A percentile compares a stretch with the other conserved stretches of the same genome.
These are phyloP conservation scores for Thecocarcelia acutangulata DNA, from an alignment of 2,888 invertebrate genomes.

Conservation along the genomic window DNA sequence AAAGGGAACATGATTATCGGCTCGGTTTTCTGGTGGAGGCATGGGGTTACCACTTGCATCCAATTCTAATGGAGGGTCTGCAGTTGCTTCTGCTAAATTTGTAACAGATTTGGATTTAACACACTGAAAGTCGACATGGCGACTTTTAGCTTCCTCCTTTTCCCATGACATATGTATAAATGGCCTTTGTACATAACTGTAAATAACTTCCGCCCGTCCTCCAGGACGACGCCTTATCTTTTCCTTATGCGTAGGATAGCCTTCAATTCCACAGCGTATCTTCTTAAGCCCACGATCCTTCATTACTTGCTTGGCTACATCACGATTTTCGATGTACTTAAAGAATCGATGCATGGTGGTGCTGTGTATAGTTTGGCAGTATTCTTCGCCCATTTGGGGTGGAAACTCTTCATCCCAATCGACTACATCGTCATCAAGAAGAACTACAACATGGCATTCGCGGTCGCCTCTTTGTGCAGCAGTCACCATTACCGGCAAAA, in stretches of 20 bases:
- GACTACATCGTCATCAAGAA: conserved; percentile 96
- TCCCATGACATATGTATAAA: conserved; percentile 98
- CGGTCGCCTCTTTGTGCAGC: conserved; percentile 96
- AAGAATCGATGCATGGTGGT: conserved; percentile 98
- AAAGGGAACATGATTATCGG: conserved; percentile 69
- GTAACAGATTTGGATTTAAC: conserved; percentile 99
- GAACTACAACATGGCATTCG: conserved; percentile 98
- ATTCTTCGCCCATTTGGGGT: conserved; percentile 99
- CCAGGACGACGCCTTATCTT: conserved; percentile 98
- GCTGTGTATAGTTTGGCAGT: conserved; percentile 97
- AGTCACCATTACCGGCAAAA: conserved; percentile 97
- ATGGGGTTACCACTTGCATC: conserved; percentile 81
- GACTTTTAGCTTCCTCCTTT: conserved; percentile 99
- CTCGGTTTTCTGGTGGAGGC: conserved; percentile 75
- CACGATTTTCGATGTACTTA: conserved; percentile 99
- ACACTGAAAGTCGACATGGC: conserved; percentile 99
- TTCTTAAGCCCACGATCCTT: conserved; percentile 99
- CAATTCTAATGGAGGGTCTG: conserved; percentile 87
- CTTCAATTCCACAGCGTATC: conserved; percentile 98
- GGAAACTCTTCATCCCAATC: conserved; percentile 99
- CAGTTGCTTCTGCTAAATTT: conserved; percentile 96
- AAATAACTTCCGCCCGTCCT: conserved; percentile 96
- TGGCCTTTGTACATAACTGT: conserved; percentile 99
- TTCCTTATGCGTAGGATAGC: conserved; percentile 99
- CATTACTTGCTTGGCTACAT: conserved; percentile 99